phyloP scores from a whole-genome alignment of 2,113 vertebrate genomes.

The Desmodus rotundus region DNA sequence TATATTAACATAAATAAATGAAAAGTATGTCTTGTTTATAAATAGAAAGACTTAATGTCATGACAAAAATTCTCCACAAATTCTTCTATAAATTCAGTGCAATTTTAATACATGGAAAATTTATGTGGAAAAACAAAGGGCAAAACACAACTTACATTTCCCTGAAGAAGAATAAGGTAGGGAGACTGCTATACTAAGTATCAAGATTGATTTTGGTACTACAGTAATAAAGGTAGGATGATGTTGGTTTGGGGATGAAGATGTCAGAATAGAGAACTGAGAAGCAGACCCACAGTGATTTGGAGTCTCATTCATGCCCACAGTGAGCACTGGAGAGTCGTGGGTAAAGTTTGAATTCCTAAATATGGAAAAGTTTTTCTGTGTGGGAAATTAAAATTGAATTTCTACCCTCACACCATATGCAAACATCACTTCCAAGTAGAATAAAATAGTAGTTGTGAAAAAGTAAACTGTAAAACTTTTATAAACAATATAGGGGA shows the following conservation, averaged over 20 bases:
- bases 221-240: background rate
- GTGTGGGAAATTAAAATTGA: background rate
- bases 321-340: background rate
- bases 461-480: background rate
- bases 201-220: background rate
- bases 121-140: background rate
- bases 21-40: background rate
- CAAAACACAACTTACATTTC: background rate
- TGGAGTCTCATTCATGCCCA: background rate
- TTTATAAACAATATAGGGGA: background rate
- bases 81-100: background rate
- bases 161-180: background rate
- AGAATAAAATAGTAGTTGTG: background rate
- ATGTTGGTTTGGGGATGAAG: background rate
- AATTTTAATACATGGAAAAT: background rate
- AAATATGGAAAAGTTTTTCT: background rate
- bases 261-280: background rate
- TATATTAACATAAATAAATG: background rate
- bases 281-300: background rate
- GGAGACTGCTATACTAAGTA: background rate
- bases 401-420: background rate
- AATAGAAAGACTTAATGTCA: background rate
- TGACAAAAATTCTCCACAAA: background rate
- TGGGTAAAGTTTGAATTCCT: background rate
- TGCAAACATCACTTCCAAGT: background rate